Conservation (phyloP, 2,888 invertebrate genomes). For the Phyllotreta striolata region DNA sequence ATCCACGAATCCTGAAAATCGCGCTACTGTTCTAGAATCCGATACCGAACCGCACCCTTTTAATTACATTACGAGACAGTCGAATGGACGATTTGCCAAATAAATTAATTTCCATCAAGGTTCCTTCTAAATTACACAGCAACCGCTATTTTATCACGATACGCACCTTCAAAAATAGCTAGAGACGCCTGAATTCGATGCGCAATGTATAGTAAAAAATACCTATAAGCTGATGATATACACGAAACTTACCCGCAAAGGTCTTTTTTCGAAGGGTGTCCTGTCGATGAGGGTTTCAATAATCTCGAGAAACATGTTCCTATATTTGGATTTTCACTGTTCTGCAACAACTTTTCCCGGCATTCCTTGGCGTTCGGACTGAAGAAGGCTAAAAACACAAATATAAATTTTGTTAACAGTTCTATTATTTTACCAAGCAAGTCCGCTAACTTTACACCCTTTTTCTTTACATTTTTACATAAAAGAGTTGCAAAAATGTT, state of each 20-base stretch:
- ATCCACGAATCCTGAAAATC: neutral
- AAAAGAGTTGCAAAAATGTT: too few species aligned
- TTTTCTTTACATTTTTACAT: too few species aligned
- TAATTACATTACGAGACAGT: constrained; percentile 11
- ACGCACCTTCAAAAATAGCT: neutral
- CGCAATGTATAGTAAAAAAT: too few species aligned
- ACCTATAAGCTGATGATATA: too few species aligned
- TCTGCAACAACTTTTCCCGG: constrained; percentile 15
- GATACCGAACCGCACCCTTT: constrained; percentile 3
- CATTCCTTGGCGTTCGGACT: constrained; percentile 27
- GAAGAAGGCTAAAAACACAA: constrained; percentile 38
- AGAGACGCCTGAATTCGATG: neutral
- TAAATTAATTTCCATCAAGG: constrained; percentile 7
- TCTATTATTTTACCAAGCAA: too few species aligned
- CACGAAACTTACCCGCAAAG: constrained; percentile 42
- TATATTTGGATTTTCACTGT: constrained; percentile 13
- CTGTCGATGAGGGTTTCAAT: constrained; percentile 33
- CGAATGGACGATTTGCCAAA: neutral
- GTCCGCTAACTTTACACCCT: too few species aligned
- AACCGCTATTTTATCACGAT: neutral
- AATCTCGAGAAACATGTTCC: constrained; percentile 36
- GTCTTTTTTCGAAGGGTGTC: constrained; percentile 30
- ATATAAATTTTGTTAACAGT: neutral
- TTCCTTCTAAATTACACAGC: neutral
- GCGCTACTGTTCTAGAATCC: neutral